phyloP scores from a whole-genome alignment of 1,140 invertebrate species.

The Platyscapa corneri region DNA sequence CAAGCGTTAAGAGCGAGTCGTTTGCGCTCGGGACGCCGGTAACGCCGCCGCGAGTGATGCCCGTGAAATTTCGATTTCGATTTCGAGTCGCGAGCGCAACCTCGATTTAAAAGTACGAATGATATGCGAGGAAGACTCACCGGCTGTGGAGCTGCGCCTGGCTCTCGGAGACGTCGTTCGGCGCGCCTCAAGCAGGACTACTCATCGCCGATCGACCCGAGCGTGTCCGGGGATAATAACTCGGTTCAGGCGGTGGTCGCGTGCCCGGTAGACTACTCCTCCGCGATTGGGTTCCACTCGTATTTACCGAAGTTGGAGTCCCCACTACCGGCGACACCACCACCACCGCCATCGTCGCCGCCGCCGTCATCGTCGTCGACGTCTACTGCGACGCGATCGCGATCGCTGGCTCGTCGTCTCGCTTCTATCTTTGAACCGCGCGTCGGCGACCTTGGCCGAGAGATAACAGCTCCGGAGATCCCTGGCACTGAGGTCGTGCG shows the following conservation, averaged over 20 bases:
- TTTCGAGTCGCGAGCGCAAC: too few relatives aligned
- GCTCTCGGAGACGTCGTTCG: too few relatives aligned
- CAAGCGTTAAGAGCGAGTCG: too few relatives aligned
- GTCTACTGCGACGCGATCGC: background rate
- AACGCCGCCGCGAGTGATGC: background rate
- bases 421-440: background rate
- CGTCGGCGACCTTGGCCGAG: background rate
- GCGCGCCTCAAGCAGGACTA: background rate
- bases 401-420: background rate
- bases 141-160: too few relatives aligned
- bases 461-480: background rate
- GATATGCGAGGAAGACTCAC: too few relatives aligned
- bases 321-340: constrained; percentile 50
- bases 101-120: too few relatives aligned
- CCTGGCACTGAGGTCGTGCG: too few relatives aligned
- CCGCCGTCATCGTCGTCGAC: background rate
- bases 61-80: too few relatives aligned
- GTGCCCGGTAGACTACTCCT: constrained; percentile 39
- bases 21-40: background rate
- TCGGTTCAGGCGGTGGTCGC: background rate
- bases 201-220: background rate
- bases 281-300: constrained; percentile 55
- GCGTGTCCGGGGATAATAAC: background rate
- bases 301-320: constrained; percentile 63
- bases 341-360: background rate